Evolutionary conservation across 2,888 invertebrate genomes (phyloP), one percentile per base, ranked within the genome.

Genomic region (Microctonus brassicae): DNA sequence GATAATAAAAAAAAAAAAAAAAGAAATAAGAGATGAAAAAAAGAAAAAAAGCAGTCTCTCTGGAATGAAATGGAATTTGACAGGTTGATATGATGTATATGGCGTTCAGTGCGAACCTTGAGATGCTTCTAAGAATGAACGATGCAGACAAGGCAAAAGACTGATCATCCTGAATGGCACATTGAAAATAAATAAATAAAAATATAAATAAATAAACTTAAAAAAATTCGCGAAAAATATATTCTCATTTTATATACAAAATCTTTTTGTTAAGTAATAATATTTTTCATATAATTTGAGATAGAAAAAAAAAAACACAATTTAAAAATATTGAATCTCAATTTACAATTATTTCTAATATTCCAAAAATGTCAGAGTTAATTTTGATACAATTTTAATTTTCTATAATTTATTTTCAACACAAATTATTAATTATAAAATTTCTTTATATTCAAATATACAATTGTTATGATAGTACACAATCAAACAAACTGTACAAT

Each of bases 401-500:
- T n/a, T n/a, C n/a, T n/a, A n/a, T n/a, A n/a, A n/a, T n/a, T n/a
- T n/a, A n/a, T n/a, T n/a, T n/a, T n/a, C n/a, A n/a, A n/a, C n/a
- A n/a, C n/a, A n/a, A n/a, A n/a, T n/a, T n/a, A n/a, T n/a, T n/a
- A n/a, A n/a, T n/a, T n/a, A n/a, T n/a, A n/a, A n/a, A n/a, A n/a
- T n/a, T n/a, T 79, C 79, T 80, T 1, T n/a, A 47, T 17, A 17
- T 47, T 47, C 7, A 20, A 47, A 6, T 47, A 47, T 9, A 20
- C 47, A 47, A 47, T 17, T 47, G 47, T 47, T 7, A n/a, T n/a
- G 17, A 47, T 20, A 47, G 17, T 47, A 47, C 6, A 47, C 17
- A 0, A 7, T 7, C 47, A 5, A 29, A 29, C 29, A 3, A 47
- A 47, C 47, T 47, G 47, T 47, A 47, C 47, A 5, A 17, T 47